phyloP scores from a whole-genome alignment of 2,888 invertebrate genomes.

The Lutraria lutraria region DNA sequence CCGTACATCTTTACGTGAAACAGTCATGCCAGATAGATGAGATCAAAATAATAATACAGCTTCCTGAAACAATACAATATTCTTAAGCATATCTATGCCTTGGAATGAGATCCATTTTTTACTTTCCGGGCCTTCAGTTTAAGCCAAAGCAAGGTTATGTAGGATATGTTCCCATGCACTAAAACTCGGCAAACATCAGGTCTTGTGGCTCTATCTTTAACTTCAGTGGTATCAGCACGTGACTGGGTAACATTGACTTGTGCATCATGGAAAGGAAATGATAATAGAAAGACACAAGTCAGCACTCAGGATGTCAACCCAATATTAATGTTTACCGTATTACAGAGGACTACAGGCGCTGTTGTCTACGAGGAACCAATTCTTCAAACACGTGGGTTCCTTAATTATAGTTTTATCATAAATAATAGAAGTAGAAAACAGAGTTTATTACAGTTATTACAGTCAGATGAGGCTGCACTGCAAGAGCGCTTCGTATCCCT shows the following conservation, averaged over 20 bases:
- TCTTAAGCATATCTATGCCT: no score
- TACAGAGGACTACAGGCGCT: constrained; percentile 55
- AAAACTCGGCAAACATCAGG: no score
- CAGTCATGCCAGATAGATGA: no score
- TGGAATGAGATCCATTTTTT: no score
- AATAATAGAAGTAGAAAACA: not conserved
- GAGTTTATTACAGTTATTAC: not conserved
- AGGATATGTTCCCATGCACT: no score
- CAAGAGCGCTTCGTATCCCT: not conserved
- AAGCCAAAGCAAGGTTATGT: no score
- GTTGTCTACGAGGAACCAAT: constrained; percentile 59
- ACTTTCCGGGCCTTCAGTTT: no score
- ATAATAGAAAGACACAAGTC: constrained; percentile 31
- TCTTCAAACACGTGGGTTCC: constrained; percentile 57
- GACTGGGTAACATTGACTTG: constrained; percentile 61
- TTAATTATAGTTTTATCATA: not conserved
- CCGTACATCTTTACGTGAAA: no score
- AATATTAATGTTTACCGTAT: constrained; percentile 41
- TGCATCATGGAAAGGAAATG: constrained; percentile 52
- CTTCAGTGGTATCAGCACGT: constrained; percentile 52
- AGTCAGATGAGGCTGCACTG: no score
- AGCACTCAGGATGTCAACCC: constrained; percentile 39
- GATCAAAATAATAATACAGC: no score
- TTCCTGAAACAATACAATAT: no score
- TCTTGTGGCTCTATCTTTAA: no score